Base-by-base conservation (phyloP, 2,888 invertebrate genomes). In the Eristalis tenax region DNA sequence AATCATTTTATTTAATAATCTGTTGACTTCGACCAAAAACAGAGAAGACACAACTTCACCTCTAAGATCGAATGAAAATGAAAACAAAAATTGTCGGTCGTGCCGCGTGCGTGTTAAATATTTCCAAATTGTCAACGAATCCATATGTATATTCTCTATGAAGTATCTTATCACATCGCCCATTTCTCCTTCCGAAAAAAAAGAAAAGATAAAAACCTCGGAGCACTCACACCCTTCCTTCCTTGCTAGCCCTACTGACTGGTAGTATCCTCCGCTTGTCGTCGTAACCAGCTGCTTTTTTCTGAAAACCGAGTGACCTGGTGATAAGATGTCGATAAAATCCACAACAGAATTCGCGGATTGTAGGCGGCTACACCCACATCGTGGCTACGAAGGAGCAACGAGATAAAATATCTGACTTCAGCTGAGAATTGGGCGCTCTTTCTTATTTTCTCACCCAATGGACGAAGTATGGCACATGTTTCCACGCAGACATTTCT, bases 281-380 rank as follows among this genome's bases (percentile, higher is more conserved):
- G 18, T 18, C 15, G 75, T 13, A 78, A n/a, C 82, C 66, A 28
- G n/a, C 83, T 83, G 79, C 78, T 15, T 73, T 43, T 78, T 86
- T 86, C 86, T 86, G 86, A 83, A 86, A 83, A 86, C 86, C 86
- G 69, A 78, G 86, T 83, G 70, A 65, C 56, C 59, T 56, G 71
- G 69, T 86, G 86, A 86, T 86, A 86, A 86, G 70, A 63, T 32
- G 10, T 78, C 78, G 61, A 59, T 63, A 59, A 59, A 80, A 57
- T 56, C 59, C 69, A 73, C 64, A n/a, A 78, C 40, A 32, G 40
- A 38, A 23, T 15, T 28, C 35, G 10, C 2, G 28, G 13, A 23
- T 18, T 50, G 50, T 0, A 8, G 50, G 8, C 8, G n/a, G 50
- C 18, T 18, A 18, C 50, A 18, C 59, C 59, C 59, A 59, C 59